A percentile compares a stretch with the other conserved stretches of the same genome.
Conservation (phyloP, 1,140 invertebrate genomes). For the Drosophila melanogaster region DNA sequence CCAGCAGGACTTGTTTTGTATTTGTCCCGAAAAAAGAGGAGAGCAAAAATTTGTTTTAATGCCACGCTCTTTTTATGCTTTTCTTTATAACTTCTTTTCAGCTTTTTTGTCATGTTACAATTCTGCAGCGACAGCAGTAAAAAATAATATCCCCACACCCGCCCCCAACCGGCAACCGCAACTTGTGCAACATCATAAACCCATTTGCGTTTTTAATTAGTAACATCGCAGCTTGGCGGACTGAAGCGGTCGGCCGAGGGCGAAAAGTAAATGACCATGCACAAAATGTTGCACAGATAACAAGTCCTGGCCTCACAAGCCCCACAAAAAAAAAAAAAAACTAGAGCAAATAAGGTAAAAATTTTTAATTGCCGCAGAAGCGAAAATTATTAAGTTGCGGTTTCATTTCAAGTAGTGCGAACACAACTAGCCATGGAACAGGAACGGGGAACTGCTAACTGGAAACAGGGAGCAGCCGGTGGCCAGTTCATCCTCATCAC, state of each 20-base stretch:
- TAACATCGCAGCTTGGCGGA: constrained; percentile 71
- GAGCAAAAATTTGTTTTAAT: constrained; percentile 76
- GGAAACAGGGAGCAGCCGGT: background rate
- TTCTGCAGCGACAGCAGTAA: constrained; percentile 78
- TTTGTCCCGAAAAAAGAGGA: constrained; percentile 41
- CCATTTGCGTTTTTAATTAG: constrained; percentile 83
- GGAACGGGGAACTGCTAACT: background rate
- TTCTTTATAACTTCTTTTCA: constrained; percentile 78
- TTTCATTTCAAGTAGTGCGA: constrained; percentile 44
- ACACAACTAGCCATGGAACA: constrained; percentile 32
- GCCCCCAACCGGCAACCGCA: constrained; percentile 54
- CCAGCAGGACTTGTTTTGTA: constrained; percentile 65
- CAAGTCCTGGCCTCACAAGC: constrained; percentile 5
- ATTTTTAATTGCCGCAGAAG: constrained; percentile 80
- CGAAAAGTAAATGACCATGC: constrained; percentile 76
- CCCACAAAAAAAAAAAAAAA: constrained; percentile 41
- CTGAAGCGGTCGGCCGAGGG: constrained; percentile 37
- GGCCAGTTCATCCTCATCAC: constrained; percentile 37
- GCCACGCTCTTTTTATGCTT: constrained; percentile 71
- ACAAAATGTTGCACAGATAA: constrained; percentile 58
- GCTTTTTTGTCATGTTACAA: constrained; percentile 61
- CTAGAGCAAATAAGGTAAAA: constrained; percentile 81
- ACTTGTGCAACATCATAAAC: constrained; percentile 82
- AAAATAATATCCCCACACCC: constrained; percentile 40
- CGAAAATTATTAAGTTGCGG: constrained; percentile 77